Base-by-base conservation (phyloP, 37 sponge, comb jelly and placozoan genomes). In the Lycopodina hypogea region DNA sequence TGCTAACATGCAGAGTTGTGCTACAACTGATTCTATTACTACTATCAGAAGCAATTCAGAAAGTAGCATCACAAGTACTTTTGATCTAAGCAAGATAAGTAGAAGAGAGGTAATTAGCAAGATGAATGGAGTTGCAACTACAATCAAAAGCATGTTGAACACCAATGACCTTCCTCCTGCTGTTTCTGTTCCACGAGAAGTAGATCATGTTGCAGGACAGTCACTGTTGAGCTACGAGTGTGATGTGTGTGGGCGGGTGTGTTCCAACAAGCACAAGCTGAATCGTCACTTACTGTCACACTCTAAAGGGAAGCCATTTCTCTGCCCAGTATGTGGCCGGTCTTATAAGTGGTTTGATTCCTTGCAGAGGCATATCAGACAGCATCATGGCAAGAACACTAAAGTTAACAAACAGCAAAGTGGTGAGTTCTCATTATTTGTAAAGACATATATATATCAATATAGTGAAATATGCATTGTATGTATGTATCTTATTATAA, bases 361-460 rank as follows among this genome's bases (percentile, higher is more conserved):
- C 78, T 74, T 92, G n/a, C 48, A 81, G 26, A 92, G 84, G 56
- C 88, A 92, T 69, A 84, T 92, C 66, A 80, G 82, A n/a, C 68
- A 71, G 21, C 85, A 92, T 26, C 93, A 87, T 72, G 45, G 34
- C 30, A 9, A 8, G 34, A 34, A 11, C 33, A 65, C 26, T 17
- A 65, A 30, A 65, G 35, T 32, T 65, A 65, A 65, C n/a, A n/a
- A n/a, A n/a, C n/a, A n/a, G n/a, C n/a, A n/a, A n/a, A n/a, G n/a
- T n/a, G n/a, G n/a, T n/a, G n/a, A n/a, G n/a, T n/a, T n/a, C n/a
- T n/a, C n/a, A n/a, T n/a, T n/a, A n/a, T n/a, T n/a, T n/a, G n/a
- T n/a, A n/a, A n/a, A n/a, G n/a, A n/a, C n/a, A n/a, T n/a, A n/a
- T n/a, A n/a, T n/a, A n/a, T n/a, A n/a, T n/a, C n/a, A n/a, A n/a